Base-by-base conservation (phyloP, 2,797 vertebrate species). In the Austrolebias charrua region DNA sequence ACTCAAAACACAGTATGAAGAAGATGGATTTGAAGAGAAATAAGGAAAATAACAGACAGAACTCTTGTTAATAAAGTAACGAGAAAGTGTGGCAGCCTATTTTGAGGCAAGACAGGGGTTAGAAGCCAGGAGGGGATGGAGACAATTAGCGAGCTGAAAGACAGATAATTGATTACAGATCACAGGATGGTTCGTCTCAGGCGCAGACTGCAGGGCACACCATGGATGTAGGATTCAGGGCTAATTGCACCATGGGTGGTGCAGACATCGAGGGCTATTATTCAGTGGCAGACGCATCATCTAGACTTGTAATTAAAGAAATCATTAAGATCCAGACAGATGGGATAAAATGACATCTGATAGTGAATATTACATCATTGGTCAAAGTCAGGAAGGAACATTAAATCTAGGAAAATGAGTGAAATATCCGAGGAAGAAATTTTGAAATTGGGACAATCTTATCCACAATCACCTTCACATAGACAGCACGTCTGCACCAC, bases 151-250 rank as follows among this genome's bases (percentile, higher is more conserved):
- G 59, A 78, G 54, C 10, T 65, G 63, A 80, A 76, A 60, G 76
- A 68, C 68, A 46, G 76, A 71, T 84, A 84, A 90, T 77, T 84
- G 76, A 85, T 83, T 76, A 76, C 83, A 87, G 83, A 84, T 80
- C 55, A 71, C 51, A 24, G 47, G 58, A 55, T 69, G 55, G 40
- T 82, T 66, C 71, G 71, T 82, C 75, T 88, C 87, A 87, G 81
- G 84, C 90, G 82, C 60, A 64, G 65, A 61, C 73, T 62, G 62
- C 48, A 60, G 68, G 77, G 83, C 55, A 28, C 73, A 57, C 40
- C 51, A 28, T 55, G 76, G 78, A 84, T 52, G 74, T 40, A 69
- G 66, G 18, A 57, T 63, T 50, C 64, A 48, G 44, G 69, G 66
- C 74, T 87, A 87, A 88, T 80, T 82, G 74, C 73, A 63, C 66